These are phyloP conservation scores for Alligator mississippiensis DNA, from an alignment of 2,113 vertebrate species.

Conservation along the genomic window DNA sequence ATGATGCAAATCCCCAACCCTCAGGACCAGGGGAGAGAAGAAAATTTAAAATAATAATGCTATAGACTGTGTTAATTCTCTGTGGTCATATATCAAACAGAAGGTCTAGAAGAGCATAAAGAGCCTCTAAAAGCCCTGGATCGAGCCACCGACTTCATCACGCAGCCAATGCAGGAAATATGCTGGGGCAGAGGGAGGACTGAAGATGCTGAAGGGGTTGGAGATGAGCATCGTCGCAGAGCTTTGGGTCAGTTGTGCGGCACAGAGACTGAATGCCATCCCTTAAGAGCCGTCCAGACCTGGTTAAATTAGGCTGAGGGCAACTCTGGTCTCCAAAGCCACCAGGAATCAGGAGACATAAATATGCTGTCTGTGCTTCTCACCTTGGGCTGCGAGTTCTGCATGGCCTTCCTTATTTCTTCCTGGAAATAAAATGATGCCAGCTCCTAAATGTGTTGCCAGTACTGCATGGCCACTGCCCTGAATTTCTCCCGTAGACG, in stretches of 20 bases:
- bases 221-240: background rate
- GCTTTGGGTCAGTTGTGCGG: accelerated
- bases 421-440: background rate
- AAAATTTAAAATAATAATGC: no score
- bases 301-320: background rate
- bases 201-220: background rate
- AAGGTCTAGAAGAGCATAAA: background rate
- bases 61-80: no score
- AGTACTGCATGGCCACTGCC: background rate
- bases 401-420: background rate
- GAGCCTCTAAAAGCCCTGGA: background rate
- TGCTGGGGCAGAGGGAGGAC: background rate
- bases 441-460: accelerated
- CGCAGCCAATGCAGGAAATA: background rate
- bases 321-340: background rate
- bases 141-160: background rate
- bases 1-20: background rate
- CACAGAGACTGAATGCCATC: background rate
- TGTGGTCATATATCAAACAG: background rate
- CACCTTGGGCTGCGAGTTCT: background rate
- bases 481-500: background rate
- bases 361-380: background rate
- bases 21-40: background rate
- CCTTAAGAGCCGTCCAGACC: background rate
- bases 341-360: background rate